Base-by-base conservation (phyloP, 2,888 invertebrate genomes). In the Spodoptera littoralis region DNA sequence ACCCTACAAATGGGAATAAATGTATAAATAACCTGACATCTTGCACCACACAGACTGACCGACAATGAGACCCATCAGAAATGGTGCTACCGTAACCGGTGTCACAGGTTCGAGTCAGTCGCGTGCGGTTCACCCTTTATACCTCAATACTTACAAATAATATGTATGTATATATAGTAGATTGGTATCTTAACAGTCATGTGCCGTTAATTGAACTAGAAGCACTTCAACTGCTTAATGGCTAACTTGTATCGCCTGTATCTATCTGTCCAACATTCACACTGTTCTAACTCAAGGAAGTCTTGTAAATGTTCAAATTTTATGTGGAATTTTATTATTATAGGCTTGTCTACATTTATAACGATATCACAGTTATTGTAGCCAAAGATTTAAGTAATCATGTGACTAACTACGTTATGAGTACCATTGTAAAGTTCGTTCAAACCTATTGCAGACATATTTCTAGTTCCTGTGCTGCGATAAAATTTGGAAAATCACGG, bases 51-150 rank as follows among this genome's bases (percentile, higher is more conserved):
- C 78, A 59, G 60, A 62, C 61, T 82, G 85, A 81, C 82, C 83
- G 85, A 84, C 84, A 82, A 80, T 73, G 85, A 86, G 86, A 88
- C 86, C 83, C 83, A 87, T 86, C 86, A 87, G 83, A 88, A 87
- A 85, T 86, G 84, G 84, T 86, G 76, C 82, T 82, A 81, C 80
- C 69, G 59, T 78, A 81, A 88, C 89, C 87, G 88, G 88, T 89
- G 86, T 73, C 84, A 53, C 87, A 82, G 81, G 78, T 77, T 80
- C 67, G 65, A 70, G 54, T 70, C 62, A 47, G 83, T 80, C 85
- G 84, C 87, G 84, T 84, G 84, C 79, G 70, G 75, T 73, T 74
- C 81, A 83, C 84, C 83, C 86, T 83, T 81, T 82, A 82, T 81
- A 84, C 84, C 81, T 84, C 79, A 79, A 81, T 73, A 76, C 79